A percentile compares a stretch with the other conserved stretches of the same genome.
Evolutionary conservation across 2,113 vertebrate species (phyloP).

Genomic region (Trichomycterus rosablanca): DNA sequence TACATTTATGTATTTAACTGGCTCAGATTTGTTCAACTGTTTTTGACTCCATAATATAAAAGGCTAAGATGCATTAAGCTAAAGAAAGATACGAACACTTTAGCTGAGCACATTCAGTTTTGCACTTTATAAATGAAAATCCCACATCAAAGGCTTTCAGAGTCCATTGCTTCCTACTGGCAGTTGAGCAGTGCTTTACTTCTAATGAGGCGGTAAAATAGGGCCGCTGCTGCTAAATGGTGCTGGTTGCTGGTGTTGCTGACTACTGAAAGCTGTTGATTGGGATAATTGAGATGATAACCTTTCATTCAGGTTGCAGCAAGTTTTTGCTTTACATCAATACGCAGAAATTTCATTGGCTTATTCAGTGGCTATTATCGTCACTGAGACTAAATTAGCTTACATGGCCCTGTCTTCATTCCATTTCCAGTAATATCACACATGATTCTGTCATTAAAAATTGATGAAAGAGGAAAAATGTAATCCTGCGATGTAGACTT

Average conservation of each 20-base stretch:
- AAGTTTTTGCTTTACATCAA: conserved; percentile 16
- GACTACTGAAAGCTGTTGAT: conserved; percentile 25
- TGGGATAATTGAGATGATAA: conserved; percentile 27
- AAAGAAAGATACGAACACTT: conserved; percentile 5
- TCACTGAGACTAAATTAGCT: neutral
- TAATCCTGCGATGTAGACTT: conserved; percentile 4
- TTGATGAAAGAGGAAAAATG: conserved; percentile 9
- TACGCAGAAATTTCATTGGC: conserved; percentile 4
- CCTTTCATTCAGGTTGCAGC: conserved; percentile 16
- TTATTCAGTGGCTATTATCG: conserved; percentile 5
- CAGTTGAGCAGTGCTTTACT: conserved; percentile 15
- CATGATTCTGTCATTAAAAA: conserved; percentile 10
- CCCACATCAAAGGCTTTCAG: conserved; percentile 9
- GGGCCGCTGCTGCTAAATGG: conserved; percentile 10
- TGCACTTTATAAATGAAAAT: conserved; percentile 14
- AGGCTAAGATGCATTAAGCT: neutral
- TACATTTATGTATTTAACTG: no score
- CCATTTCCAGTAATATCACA: neutral
- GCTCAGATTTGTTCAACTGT: no score
- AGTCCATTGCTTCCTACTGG: neutral
- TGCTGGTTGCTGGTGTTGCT: conserved; percentile 2
- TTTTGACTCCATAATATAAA: neutral
- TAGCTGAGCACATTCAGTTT: neutral
- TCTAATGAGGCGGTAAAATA: no score
- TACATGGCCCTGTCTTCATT: neutral